Evolutionary conservation across 2,113 vertebrate genomes (phyloP).

Genomic region (Dicrurus megarhynchus): DNA sequence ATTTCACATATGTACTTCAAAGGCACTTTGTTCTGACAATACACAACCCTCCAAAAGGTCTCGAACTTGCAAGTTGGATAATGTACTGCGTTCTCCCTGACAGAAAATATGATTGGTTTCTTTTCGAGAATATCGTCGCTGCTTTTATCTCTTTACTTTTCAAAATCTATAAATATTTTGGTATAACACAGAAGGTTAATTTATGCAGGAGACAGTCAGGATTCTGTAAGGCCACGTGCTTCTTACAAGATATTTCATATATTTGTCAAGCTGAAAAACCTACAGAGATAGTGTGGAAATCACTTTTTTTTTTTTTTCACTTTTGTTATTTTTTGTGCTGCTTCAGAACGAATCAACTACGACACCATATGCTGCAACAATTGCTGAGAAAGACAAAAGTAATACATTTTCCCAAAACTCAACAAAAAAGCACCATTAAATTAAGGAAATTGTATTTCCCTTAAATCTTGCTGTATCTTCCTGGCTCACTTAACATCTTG

Average conservation of each 20-base stretch:
- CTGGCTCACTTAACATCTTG: background rate
- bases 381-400: background rate
- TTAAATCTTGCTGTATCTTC: background rate
- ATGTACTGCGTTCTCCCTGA: background rate
- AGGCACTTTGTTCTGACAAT: slow-evolving; percentile 22
- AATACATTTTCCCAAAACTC: background rate
- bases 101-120: background rate
- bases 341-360: slow-evolving; percentile 8
- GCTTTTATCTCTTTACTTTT: background rate
- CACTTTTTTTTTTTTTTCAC: background rate
- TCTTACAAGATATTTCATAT: background rate
- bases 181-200: background rate
- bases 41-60: background rate
- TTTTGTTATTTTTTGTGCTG: background rate
- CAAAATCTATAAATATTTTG: background rate
- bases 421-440: background rate
- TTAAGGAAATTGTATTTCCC: background rate
- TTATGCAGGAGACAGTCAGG: background rate
- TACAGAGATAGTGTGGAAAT: background rate
- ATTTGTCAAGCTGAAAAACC: background rate
- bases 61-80: background rate
- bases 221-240: background rate
- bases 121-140: background rate
- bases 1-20: slow-evolving; percentile 9
- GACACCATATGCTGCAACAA: slow-evolving; percentile 12